These are phyloP conservation scores for Camptogramma bilineatum DNA, from an alignment of 2,888 invertebrate genomes.

Conservation along the genomic window DNA sequence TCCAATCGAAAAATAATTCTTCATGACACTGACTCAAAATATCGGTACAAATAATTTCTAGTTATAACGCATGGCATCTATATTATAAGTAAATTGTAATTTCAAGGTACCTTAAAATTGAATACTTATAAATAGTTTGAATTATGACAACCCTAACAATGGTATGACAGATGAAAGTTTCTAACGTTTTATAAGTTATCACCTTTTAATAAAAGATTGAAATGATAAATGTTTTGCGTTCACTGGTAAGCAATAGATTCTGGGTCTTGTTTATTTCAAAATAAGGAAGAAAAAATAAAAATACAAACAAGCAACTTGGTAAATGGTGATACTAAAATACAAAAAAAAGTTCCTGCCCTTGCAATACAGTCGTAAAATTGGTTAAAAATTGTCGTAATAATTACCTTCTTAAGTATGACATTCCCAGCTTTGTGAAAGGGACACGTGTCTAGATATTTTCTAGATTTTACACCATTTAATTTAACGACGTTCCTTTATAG, in stretches of 20 bases:
- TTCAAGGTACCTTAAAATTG: slow-evolving; percentile 7
- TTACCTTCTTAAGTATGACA: neutral
- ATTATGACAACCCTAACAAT: slow-evolving; percentile 31
- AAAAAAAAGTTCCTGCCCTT: neutral
- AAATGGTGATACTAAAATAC: neutral
- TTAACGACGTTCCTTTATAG: neutral
- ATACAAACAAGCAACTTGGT: neutral
- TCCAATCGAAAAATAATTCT: slow-evolving; percentile 5
- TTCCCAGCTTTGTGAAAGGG: neutral
- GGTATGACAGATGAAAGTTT: slow-evolving; percentile 36
- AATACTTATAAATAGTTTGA: slow-evolving; percentile 7
- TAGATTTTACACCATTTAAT: neutral
- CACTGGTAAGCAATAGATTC: slow-evolving; percentile 4
- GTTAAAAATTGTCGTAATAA: neutral
- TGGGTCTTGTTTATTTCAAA: neutral
- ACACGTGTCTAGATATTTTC: neutral
- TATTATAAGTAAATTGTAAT: no score
- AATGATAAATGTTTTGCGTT: slow-evolving; percentile 20
- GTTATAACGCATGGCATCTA: neutral
- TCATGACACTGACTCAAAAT: neutral
- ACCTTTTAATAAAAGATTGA: slow-evolving; percentile 23
- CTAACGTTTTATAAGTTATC: slow-evolving; percentile 26
- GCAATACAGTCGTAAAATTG: neutral
- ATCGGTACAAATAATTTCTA: neutral
- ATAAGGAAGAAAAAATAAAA: neutral